phyloP scores from a whole-genome alignment of 2,888 invertebrate genomes.

The Rhagium mordax region DNA sequence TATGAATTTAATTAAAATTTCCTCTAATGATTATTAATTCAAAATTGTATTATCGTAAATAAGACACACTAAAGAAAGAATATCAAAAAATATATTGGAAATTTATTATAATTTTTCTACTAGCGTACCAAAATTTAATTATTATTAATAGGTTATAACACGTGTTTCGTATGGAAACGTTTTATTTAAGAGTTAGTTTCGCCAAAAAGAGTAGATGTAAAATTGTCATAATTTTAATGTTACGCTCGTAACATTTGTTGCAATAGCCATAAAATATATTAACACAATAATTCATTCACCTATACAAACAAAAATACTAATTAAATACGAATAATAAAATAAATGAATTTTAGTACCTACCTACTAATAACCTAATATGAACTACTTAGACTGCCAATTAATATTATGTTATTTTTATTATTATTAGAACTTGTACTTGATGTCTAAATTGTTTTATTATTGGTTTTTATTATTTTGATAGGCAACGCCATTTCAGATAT shows the following conservation, averaged over 20 bases:
- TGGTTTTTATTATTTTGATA: not conserved
- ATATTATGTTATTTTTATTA: not conserved
- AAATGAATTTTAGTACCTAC: not conserved
- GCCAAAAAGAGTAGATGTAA: not conserved
- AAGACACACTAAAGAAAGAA: not conserved
- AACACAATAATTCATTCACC: not conserved
- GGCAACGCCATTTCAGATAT: not conserved
- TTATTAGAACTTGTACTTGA: not conserved
- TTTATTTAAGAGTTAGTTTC: not conserved
- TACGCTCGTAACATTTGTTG: not conserved
- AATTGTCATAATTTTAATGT: not conserved
- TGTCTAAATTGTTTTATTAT: not conserved
- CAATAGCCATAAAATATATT: not conserved
- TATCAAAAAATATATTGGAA: not conserved
- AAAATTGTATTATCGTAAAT: too few relatives aligned
- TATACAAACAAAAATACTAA: not conserved
- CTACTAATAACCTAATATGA: not conserved
- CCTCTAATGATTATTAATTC: too few relatives aligned
- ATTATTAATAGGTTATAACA: conserved; percentile 12
- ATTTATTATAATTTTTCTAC: not conserved
- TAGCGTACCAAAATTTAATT: not conserved
- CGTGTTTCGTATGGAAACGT: not conserved
- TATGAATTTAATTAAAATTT: too few relatives aligned
- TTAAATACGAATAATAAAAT: not conserved
- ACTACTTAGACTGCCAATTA: not conserved